Percentiles rank a stretch among this genome's conserved stretches.
Conservation (phyloP, 1,140 invertebrate genomes). For the Ceratina japonica region DNA sequence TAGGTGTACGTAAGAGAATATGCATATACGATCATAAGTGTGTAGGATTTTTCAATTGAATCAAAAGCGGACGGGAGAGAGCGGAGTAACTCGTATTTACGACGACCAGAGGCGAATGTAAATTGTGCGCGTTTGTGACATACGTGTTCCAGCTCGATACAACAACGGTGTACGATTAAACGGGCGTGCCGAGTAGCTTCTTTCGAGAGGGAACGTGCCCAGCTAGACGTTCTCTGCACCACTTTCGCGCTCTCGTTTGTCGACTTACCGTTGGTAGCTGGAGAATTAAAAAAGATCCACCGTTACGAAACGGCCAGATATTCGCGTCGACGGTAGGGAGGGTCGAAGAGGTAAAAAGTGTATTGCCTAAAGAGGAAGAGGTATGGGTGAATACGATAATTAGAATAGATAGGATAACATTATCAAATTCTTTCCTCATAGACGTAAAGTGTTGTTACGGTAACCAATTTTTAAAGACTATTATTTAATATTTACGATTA, state of each 20-base stretch:
- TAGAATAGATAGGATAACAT: constrained; percentile 77
- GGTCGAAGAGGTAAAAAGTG: constrained; percentile 50
- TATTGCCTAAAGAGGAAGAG: constrained; percentile 65
- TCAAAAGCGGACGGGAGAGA: constrained; percentile 57
- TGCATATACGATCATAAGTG: constrained; percentile 38
- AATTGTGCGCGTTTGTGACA: constrained; percentile 47
- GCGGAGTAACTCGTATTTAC: constrained; percentile 54
- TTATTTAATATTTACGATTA: constrained; percentile 59
- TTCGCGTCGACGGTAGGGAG: constrained; percentile 64
- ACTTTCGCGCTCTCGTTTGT: constrained; percentile 57
- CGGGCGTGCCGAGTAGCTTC: constrained; percentile 49
- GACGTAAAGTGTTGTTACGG: constrained; percentile 66
- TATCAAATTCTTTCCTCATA: constrained; percentile 76
- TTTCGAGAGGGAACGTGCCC: constrained; percentile 40
- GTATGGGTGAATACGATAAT: constrained; percentile 31
- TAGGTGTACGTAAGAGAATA: constrained; percentile 57
- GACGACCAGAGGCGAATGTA: constrained; percentile 35
- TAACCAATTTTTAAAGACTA: constrained; percentile 68
- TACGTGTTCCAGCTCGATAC: constrained; percentile 60
- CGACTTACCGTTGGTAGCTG: constrained; percentile 58
- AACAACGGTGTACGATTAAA: constrained; percentile 33
- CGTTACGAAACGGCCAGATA: constrained; percentile 69
- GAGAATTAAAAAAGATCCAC: constrained; percentile 37
- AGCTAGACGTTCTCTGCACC: constrained; percentile 52
- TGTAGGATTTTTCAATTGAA: constrained; percentile 74